A percentile compares a stretch with the other conserved stretches of the same genome.
Evolutionary conservation across 2,797 vertebrate genomes (phyloP).

Genomic region (Galago senegalensis): DNA sequence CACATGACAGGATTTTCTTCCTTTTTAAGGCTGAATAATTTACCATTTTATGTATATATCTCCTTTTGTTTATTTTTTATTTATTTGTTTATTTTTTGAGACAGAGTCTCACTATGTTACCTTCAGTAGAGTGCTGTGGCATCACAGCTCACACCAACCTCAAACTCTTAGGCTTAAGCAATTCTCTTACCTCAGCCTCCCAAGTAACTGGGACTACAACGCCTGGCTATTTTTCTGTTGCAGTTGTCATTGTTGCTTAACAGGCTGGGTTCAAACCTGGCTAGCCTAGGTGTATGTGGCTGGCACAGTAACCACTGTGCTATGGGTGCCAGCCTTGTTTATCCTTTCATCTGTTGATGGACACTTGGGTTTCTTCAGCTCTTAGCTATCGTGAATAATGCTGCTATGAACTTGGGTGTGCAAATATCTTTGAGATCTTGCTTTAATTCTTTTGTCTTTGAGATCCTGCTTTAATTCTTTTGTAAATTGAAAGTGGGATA

Average conservation of each 20-base stretch:
- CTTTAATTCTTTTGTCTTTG: conserved; percentile 8
- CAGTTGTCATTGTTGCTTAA: too few relatives aligned
- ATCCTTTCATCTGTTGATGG: background rate
- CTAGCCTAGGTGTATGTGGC: too few relatives aligned
- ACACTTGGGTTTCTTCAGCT: background rate
- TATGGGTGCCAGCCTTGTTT: background rate
- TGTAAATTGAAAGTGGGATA: background rate
- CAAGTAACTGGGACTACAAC: too few relatives aligned
- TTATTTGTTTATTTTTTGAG: too few relatives aligned
- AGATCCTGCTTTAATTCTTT: background rate
- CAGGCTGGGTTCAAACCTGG: too few relatives aligned
- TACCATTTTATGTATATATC: background rate
- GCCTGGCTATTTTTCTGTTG: too few relatives aligned
- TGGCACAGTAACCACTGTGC: too few relatives aligned
- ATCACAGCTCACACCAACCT: too few relatives aligned
- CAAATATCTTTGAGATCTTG: background rate
- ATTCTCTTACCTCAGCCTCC: too few relatives aligned
- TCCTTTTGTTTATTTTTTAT: background rate
- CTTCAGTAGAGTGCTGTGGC: too few relatives aligned
- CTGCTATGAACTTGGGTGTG: background rate
- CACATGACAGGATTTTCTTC: background rate
- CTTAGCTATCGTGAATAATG: conserved; percentile 32
- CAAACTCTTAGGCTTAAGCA: too few relatives aligned
- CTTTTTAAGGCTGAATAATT: conserved; percentile 42
- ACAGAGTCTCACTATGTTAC: too few relatives aligned